Percentiles rank a stretch among this genome's conserved stretches.
Conservation (phyloP, 1,140 invertebrate species). For the Zaprionus camerounensis region DNA sequence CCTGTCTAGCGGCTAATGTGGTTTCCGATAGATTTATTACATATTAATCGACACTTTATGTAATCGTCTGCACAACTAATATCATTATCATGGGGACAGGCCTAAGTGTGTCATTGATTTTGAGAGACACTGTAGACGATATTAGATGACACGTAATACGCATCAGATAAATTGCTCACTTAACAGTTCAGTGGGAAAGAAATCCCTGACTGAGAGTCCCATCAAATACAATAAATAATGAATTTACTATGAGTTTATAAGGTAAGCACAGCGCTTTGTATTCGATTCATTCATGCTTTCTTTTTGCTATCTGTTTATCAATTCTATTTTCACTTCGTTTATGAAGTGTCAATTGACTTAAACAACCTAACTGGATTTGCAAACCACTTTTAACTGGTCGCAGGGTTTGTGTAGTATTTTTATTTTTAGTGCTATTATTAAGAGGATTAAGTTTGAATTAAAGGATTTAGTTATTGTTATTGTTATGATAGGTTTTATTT, state of each 20-base stretch:
- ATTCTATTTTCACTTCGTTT: slow-evolving; percentile 17
- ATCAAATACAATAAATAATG: not conserved
- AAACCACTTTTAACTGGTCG: slow-evolving; percentile 5
- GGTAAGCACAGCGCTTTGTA: not conserved
- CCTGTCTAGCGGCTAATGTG: slow-evolving; percentile 2
- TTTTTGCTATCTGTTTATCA: slow-evolving; percentile 5
- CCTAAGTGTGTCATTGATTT: not conserved
- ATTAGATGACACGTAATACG: not conserved
- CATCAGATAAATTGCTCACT: not conserved
- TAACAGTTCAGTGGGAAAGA: not conserved
- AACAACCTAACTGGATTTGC: not conserved
- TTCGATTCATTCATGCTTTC: not conserved
- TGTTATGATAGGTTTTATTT: not conserved
- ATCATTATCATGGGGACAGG: not conserved
- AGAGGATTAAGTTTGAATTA: too few relatives aligned
- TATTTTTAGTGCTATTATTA: too few relatives aligned
- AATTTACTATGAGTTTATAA: not conserved
- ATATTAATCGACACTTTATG: not conserved
- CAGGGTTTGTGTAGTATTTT: not conserved
- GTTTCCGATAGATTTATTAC: slow-evolving; percentile 1
- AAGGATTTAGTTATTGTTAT: not conserved
- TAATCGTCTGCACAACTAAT: not conserved
- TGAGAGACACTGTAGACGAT: slow-evolving; percentile 4
- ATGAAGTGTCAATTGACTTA: slow-evolving; percentile 46
- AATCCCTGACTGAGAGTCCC: not conserved